Base-by-base conservation (phyloP, 2,113 vertebrate genomes). In the Ctenomys sociabilis region DNA sequence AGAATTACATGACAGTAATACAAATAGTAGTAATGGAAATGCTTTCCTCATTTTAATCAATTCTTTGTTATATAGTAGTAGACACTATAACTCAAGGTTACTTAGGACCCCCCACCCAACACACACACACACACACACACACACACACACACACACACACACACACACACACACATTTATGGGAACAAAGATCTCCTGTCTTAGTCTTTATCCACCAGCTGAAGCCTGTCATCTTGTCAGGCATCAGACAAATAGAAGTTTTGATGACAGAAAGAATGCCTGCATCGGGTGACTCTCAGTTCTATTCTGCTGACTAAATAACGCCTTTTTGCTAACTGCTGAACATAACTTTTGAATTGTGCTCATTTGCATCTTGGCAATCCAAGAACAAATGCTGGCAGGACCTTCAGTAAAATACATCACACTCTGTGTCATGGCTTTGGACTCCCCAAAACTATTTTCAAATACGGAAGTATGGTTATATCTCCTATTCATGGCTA, bases 291-390 rank as follows among this genome's bases (percentile, higher is more conserved):
- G 30, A 85, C 40, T 75, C 43, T 54, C 66, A 45, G 12, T 28
- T 92, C 14, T 82, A 37, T 88, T 75, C 37, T 26, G 37, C 16
- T 90, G 35, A 3, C 30, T 59, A 85, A n/a, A 59, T 78, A 49
- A 85, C 28, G 19, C 54, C 40, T 78, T 83, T 94, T 96, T 91
- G 66, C 12, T 68, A 85, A 75, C 59, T 93, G 35, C 37, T 83
- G 10, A 91, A 92, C 93, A 84, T 57, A 89, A 89, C 35, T 78
- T 77, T 52, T 68, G 37, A 85, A 90, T 59, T 30, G 52, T 5
- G 54, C 8, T 95, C 0, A 4, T 87, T 82, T 73, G 87, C 0
- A 5, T 84, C 6, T 73, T 92, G n/a, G 43, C 32, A 93, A 66
- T 77, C 0, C 37, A 94, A 83, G 21, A 89, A 64, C 83, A 90